Percentiles rank a stretch among this genome's conserved stretches.
phyloP scores from a whole-genome alignment of 2,888 invertebrate species.

The Carcina quercana region DNA sequence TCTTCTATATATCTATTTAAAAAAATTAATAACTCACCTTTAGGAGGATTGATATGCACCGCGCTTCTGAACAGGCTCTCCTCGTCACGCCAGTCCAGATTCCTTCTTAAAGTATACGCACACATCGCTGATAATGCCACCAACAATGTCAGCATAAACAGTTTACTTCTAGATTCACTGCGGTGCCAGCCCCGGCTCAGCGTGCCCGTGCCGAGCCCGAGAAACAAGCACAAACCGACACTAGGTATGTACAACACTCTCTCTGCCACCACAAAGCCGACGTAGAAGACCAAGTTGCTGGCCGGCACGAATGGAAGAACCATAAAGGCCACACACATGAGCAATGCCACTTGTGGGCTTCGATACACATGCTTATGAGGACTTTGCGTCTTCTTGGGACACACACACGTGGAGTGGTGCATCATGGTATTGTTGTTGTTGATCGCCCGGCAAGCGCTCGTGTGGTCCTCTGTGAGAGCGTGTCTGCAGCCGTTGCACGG shows the following conservation, averaged over 20 bases:
- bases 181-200: slow-evolving; percentile 60
- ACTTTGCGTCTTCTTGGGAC: slow-evolving; percentile 46
- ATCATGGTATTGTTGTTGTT: slow-evolving; percentile 82
- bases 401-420: slow-evolving; percentile 66
- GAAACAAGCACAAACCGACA: slow-evolving; percentile 93
- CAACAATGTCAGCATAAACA: slow-evolving; percentile 64
- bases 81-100: slow-evolving; percentile 94
- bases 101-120: slow-evolving; percentile 85
- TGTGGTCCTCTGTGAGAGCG: slow-evolving; percentile 79
- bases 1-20: background rate
- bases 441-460: slow-evolving; percentile 78
- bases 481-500: slow-evolving; percentile 81
- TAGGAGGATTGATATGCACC: slow-evolving; percentile 95
- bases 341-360: slow-evolving; percentile 57
- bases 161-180: slow-evolving; percentile 49
- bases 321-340: slow-evolving; percentile 84
- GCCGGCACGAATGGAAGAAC: slow-evolving; percentile 96
- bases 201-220: slow-evolving; percentile 81
- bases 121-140: slow-evolving; percentile 80
- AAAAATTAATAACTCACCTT: slow-evolving; percentile 79
- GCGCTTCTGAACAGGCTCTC: slow-evolving; percentile 95
- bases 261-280: slow-evolving; percentile 98
- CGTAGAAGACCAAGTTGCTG: slow-evolving; percentile 96
- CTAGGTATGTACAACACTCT: slow-evolving; percentile 96
- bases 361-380: slow-evolving; percentile 45